A percentile compares a stretch with the other conserved stretches of the same genome.
phyloP scores from a whole-genome alignment of 2,113 vertebrate species.

The Stegastes partitus region DNA sequence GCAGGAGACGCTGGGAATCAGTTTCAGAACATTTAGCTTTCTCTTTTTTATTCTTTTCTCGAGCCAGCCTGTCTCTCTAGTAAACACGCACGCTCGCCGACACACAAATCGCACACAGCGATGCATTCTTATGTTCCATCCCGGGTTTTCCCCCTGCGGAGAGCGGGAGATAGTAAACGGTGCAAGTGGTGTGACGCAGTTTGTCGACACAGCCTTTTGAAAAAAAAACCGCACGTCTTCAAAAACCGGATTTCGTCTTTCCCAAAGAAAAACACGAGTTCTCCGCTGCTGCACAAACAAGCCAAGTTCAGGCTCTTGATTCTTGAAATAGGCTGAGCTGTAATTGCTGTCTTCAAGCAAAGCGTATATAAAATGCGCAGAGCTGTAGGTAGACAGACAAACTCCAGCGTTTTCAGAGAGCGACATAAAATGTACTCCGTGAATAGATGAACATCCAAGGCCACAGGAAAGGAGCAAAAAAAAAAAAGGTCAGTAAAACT shows the following conservation, averaged over 20 bases:
- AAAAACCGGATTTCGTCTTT: slow-evolving; percentile 33
- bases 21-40: slow-evolving; percentile 66
- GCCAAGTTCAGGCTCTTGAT: slow-evolving; percentile 16
- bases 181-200: slow-evolving; percentile 54
- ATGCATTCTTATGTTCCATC: slow-evolving; percentile 48
- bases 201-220: slow-evolving; percentile 56
- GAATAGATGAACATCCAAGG: slow-evolving; percentile 43
- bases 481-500: slow-evolving; percentile 39
- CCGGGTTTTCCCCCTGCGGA: slow-evolving; percentile 64
- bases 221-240: slow-evolving; percentile 58
- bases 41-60: slow-evolving; percentile 32
- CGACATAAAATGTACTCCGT: slow-evolving; percentile 41
- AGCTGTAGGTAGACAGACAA: slow-evolving; percentile 12
- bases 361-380: slow-evolving; percentile 18
- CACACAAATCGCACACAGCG: slow-evolving; percentile 44
- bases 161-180: slow-evolving; percentile 52
- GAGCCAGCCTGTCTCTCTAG: slow-evolving; percentile 21
- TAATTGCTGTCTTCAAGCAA: slow-evolving; percentile 47
- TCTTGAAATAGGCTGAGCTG: slow-evolving; percentile 39
- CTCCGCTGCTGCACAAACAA: slow-evolving; percentile 38
- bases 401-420: slow-evolving; percentile 15
- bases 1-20: slow-evolving; percentile 69
- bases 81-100: slow-evolving; percentile 35
- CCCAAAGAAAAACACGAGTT: slow-evolving; percentile 42
- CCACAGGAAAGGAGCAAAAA: slow-evolving; percentile 6